Evolutionary conservation across 2,113 vertebrate genomes (phyloP).

Genomic region (Spilogale gracilis): DNA sequence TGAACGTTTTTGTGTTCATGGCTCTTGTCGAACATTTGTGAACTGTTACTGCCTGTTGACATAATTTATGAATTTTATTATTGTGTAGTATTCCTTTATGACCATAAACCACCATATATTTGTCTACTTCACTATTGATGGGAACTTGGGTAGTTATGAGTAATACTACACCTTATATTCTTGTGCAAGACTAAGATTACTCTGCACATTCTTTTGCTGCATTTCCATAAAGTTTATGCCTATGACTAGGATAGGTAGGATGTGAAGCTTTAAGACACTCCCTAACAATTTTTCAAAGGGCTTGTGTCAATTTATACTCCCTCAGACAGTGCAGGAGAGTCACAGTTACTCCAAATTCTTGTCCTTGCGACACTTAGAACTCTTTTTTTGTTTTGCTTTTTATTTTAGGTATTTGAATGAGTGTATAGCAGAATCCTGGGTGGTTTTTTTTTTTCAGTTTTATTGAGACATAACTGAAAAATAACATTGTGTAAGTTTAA

Average conservation of each 20-base stretch:
- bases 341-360: not conserved
- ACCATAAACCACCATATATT: not conserved
- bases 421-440: not conserved
- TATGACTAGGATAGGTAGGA: not conserved
- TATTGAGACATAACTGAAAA: not conserved
- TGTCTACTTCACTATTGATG: not conserved
- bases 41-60: not conserved
- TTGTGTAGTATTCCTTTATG: not conserved
- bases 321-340: not conserved
- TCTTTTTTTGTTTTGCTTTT: not conserved
- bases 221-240: not conserved
- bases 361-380: not conserved
- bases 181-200: no score
- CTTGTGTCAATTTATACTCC: not conserved
- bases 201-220: not conserved
- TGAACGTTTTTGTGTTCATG: not conserved
- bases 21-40: not conserved
- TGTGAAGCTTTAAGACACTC: not conserved
- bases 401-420: not conserved
- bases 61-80: not conserved
- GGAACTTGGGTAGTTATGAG: not conserved
- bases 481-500: not conserved
- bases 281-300: not conserved
- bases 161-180: not conserved
- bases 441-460: not conserved